Evolutionary conservation across 53 echinoderm and acorn worm genomes (phyloP), one percentile per base, ranked within the genome.

Genomic region (Antedon mediterranea): DNA sequence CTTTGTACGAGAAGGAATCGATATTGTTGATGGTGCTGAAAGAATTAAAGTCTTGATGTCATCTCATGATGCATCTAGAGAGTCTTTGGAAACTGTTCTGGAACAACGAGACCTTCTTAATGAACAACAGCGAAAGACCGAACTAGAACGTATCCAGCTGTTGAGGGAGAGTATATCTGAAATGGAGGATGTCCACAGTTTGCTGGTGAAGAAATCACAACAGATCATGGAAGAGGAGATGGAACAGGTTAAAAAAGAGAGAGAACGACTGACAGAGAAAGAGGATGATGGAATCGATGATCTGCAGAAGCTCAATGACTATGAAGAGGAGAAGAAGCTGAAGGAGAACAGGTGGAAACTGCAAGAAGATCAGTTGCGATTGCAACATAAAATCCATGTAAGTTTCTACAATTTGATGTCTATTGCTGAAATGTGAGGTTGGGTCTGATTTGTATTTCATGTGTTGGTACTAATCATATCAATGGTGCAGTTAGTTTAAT

Each of bases 321-420:
- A 88, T 73, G 83, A 88, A 33, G 93, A 93, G 57, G 80, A 86
- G 37, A 79, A 57, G 20, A 57, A 88, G 74, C 86, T 85, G 31
- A 83, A 88, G 72, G 90, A 86, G 15, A 90, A 93, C 78, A 77
- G 82, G 34, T 77, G 83, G 82, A 90, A 90, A 71, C 81, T 93
- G n/a, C 78, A 79, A 71, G 85, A 85, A 1, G 57, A 57, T 3
- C 57, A 57, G 23, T 26, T 57, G 2, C 7, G 57, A 18, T 57
- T 57, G 23, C 57, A 57, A 15, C 57, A 57, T 57, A 57, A 57
- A 57, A 57, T 57, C 3, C 57, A 57, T 57, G 57, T 57, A 23
- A 57, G 57, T 57, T n/a, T n/a, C n/a, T n/a, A n/a, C n/a, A n/a
- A n/a, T n/a, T n/a, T n/a, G n/a, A n/a, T n/a, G n/a, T n/a, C n/a